phyloP scores from a whole-genome alignment of 2,797 vertebrate genomes.

The Propithecus perrieri region DNA sequence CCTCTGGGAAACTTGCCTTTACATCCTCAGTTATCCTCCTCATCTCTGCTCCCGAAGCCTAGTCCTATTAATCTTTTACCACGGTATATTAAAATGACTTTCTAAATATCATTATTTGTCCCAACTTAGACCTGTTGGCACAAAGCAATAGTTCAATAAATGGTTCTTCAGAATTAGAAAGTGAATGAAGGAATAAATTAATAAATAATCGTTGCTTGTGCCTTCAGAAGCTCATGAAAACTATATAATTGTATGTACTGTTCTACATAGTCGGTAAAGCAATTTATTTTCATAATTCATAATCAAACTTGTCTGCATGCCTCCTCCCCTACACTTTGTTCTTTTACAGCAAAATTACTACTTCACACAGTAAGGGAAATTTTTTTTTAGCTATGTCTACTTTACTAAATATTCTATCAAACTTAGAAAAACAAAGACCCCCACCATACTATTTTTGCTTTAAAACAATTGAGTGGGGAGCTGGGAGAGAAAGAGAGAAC shows the following conservation, averaged over 20 bases:
- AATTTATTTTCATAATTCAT: constrained; percentile 18
- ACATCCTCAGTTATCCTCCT: not conserved
- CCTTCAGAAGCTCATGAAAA: not conserved
- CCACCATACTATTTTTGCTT: not conserved
- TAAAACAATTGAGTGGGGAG: not conserved
- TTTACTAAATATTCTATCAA: not conserved
- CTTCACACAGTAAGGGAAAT: not conserved
- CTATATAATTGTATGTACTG: not conserved
- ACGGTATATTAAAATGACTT: not conserved
- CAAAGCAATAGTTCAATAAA: not conserved
- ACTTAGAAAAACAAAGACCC: not conserved
- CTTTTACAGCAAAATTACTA: not conserved
- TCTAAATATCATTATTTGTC: not conserved
- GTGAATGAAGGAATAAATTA: not conserved
- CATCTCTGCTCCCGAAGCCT: not conserved
- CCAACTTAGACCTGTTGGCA: not conserved
- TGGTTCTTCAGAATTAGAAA: not conserved
- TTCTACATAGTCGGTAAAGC: not conserved
- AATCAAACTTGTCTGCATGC: not conserved
- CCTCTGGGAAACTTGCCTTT: not conserved
- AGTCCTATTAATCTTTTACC: not conserved
- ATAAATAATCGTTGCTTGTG: not conserved
- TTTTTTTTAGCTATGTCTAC: not conserved
- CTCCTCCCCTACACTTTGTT: not conserved
- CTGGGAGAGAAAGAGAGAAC: not conserved